Evolutionary conservation across 1,140 invertebrate genomes (phyloP).

Genomic region (Rhizoglyphus robini): DNA sequence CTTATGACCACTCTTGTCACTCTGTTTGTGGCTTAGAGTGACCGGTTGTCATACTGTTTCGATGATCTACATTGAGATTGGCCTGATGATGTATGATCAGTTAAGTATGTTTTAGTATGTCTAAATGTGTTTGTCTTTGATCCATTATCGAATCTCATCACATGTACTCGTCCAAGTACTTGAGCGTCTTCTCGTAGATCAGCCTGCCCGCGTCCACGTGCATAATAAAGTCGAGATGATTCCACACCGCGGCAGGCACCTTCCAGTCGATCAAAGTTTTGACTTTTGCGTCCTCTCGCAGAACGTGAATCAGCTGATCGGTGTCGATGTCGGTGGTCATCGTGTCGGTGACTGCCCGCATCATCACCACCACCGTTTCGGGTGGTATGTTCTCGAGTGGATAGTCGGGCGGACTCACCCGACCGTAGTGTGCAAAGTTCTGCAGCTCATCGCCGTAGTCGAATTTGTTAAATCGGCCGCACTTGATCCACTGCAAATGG

Average conservation of each 20-base stretch:
- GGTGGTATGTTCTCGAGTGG: constrained; percentile 32
- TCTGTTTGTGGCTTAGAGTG: no score
- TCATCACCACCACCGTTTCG: background rate
- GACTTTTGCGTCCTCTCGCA: background rate
- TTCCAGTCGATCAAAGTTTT: background rate
- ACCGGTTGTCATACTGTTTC: no score
- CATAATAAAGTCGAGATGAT: constrained; percentile 10
- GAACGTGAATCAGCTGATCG: background rate
- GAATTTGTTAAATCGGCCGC: constrained; percentile 21
- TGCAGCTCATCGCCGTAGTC: constrained; percentile 32
- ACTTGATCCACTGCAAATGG: background rate
- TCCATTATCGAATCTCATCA: no score
- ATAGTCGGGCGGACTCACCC: constrained; percentile 39
- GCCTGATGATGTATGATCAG: no score
- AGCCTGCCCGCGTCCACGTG: background rate
- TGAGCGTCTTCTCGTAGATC: background rate
- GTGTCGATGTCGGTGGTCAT: background rate
- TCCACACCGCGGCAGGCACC: background rate
- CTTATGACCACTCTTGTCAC: no score
- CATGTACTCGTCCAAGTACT: no score
- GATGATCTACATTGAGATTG: no score
- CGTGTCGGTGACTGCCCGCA: background rate
- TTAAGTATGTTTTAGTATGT: no score
- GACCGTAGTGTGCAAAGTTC: constrained; percentile 37
- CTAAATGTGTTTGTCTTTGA: no score